Base-by-base conservation (phyloP, 1,140 invertebrate species). In the Drosophila yakuba region DNA sequence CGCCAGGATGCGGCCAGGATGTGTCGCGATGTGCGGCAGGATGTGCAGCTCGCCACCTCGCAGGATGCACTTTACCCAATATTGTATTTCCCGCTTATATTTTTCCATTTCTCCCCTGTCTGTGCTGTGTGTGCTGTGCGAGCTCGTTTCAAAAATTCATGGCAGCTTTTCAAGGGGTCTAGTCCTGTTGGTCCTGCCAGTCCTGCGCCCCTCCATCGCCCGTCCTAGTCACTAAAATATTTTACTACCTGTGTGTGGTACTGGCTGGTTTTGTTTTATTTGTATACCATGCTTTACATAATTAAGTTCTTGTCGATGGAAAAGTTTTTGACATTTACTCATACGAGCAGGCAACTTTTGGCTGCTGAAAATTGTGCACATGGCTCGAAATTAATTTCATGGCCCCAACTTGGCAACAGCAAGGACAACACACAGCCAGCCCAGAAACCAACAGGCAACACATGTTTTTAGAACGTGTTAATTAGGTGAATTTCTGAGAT, bases 61-160 rank as follows among this genome's bases (percentile, higher is more conserved):
- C 62, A 57, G 72, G 52, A 39, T 75, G 74, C 55, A 67, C 73
- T 59, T 56, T 76, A 57, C 63, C 73, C 63, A 76, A 76, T 76
- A 68, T 76, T 76, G 50, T 68, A 45, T 52, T 58, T 64, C 38
- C 54, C 48, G 52, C 71, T 55, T 20, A 51, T 63, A 52, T 52
- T 39, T 60, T 32, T 35, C 45, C 44, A 63, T 63, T 63, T 71
- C 64, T 55, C 41, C 28, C 66, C 20, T 52, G 35, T 12, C 38
- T 39, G 14, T 38, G 36, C 4, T 17, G 17, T 17, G 17, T 17
- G 17, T 17, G 10, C 38, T 39, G 14, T 39, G 38, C 4, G 38
- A 12, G 67, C 14, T 38, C 4, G 43, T 47, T 56, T 69, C 43
- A 48, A 39, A 71, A 71, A 69, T 69, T 67, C 62, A 66, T 54